These are phyloP conservation scores for Caiman crocodilus DNA, from an alignment of 2,797 vertebrate species.

Conservation along the genomic window DNA sequence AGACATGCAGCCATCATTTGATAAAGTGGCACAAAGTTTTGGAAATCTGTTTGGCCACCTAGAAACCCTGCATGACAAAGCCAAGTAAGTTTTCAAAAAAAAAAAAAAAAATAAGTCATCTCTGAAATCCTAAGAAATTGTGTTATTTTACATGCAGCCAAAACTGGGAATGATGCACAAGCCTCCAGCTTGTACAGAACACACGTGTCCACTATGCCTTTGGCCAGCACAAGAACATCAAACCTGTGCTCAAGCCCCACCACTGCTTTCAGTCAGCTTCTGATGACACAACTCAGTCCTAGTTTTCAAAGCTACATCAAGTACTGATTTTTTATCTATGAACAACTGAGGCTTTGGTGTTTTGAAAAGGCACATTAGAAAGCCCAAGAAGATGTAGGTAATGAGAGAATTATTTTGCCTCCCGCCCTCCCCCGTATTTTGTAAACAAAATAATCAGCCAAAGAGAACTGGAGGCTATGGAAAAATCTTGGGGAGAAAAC, in stretches of 20 bases:
- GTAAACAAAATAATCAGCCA: background rate
- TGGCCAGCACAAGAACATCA: background rate
- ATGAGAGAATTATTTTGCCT: background rate
- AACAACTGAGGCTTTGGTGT: background rate
- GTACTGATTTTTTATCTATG: background rate
- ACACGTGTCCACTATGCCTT: accelerated
- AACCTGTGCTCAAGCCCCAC: accelerated
- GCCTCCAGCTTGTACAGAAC: background rate
- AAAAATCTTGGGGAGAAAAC: accelerated
- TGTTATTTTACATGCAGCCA: background rate
- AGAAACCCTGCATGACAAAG: background rate
- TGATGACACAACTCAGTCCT: background rate
- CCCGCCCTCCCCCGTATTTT: too few relatives aligned
- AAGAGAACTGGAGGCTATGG: background rate
- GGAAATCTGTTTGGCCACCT: background rate
- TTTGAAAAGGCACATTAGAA: background rate
- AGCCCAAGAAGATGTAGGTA: background rate
- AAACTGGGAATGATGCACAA: background rate
- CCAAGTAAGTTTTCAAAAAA: background rate
- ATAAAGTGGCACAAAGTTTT: background rate
- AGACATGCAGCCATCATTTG: background rate
- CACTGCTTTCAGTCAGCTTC: background rate
- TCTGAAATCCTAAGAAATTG: background rate
- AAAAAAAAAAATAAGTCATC: background rate
- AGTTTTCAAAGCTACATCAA: background rate